These are phyloP conservation scores for Drosophila longiperda DNA, from an alignment of 2,888 invertebrate species.

Conservation along the genomic window DNA sequence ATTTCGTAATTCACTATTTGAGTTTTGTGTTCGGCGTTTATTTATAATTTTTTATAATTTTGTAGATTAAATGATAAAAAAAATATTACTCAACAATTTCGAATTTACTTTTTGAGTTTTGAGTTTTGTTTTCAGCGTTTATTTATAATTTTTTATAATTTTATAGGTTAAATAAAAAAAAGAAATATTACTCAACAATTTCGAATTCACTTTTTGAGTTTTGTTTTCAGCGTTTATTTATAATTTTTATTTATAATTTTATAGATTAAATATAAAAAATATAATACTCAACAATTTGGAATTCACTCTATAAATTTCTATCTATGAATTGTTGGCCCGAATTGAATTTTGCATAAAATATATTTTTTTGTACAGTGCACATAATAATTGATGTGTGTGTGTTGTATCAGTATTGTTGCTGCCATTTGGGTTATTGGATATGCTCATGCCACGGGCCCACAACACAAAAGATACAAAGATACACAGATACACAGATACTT, in stretches of 20 bases:
- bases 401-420: constrained; percentile 16
- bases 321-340: too few relatives aligned
- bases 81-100: too few relatives aligned
- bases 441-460: constrained; percentile 20
- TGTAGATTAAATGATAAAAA: background rate
- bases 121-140: too few relatives aligned
- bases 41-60: background rate
- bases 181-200: background rate
- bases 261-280: too few relatives aligned
- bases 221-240: background rate
- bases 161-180: background rate
- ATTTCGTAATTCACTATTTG: too few relatives aligned
- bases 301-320: background rate
- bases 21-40: too few relatives aligned
- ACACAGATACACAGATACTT: constrained; percentile 1
- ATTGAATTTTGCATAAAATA: background rate
- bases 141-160: background rate
- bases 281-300: background rate
- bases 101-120: too few relatives aligned
- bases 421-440: constrained; percentile 58
- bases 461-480: constrained; percentile 24
- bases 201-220: background rate
- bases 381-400: background rate
- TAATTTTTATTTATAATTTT: background rate
- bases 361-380: constrained; percentile 3